Evolutionary conservation across 2,113 vertebrate species (phyloP), one percentile per base, ranked within the genome.

Genomic region (Odontesthes bonariensis): DNA sequence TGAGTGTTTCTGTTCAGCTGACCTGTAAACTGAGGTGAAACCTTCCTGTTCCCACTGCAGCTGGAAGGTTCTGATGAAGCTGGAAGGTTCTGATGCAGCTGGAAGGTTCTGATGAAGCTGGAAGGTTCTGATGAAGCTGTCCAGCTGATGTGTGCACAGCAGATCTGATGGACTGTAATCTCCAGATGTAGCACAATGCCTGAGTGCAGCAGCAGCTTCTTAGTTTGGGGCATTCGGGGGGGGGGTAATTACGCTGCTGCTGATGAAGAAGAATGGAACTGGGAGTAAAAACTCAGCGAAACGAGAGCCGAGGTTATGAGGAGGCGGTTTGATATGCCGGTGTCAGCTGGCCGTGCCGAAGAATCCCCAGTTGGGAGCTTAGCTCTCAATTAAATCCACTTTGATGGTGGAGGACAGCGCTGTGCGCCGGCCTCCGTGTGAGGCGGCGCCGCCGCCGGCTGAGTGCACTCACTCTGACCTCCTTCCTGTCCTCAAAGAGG

Each of bases 311-410:
- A 53, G 3, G 58, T 82, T 83, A 83, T 83, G 81, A 89, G 75
- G 80, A 82, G 77, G 69, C 40, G 69, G 74, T 75, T n/a, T 86
- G 81, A 86, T 81, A 87, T 77, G 78, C 75, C 73, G 12, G 60
- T 84, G 84, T 92, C 87, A 89, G 87, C 86, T 82, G 83, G 81
- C 80, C 67, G 6, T n/a, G 66, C 27, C 57, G 73, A 2, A 40
- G 40, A 82, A 87, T 82, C 82, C 89, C 86, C 89, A 77, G 77
- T 79, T 53, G 88, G 87, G 75, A 86, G 85, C 86, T 91, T 77
- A 83, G 75, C 65, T 90, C 83, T 90, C 88, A 90, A 89, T 91
- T 91, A 90, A 87, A 90, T 82, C 86, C 86, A 84, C 84, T 87
- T 87, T 84, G 87, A 92, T 86, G 82, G 84, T 67, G 70, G 73